Conservation (phyloP, 2,113 vertebrate species). For the Echinops telfairi region DNA sequence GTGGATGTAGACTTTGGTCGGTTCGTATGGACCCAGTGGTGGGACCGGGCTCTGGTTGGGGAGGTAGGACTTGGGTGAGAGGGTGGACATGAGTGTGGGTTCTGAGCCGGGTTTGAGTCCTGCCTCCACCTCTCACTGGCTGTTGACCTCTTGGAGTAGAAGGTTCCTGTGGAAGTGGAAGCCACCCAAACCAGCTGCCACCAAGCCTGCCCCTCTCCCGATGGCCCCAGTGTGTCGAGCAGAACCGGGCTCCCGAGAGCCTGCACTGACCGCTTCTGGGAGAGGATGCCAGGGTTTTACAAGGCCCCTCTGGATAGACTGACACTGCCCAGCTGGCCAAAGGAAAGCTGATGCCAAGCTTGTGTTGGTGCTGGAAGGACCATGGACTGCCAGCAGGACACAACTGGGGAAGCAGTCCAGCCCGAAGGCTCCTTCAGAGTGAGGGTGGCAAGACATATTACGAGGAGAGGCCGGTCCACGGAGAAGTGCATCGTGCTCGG, state of each 20-base stretch:
- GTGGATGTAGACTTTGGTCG: background rate
- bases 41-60: background rate
- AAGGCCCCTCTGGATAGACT: background rate
- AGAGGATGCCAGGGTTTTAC: background rate
- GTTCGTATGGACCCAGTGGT: background rate
- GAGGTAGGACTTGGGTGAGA: background rate
- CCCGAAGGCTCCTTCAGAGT: too few relatives aligned
- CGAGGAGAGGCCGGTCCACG: too few relatives aligned
- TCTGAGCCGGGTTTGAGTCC: background rate
- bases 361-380: too few relatives aligned
- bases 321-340: background rate
- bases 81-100: background rate
- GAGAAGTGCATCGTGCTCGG: too few relatives aligned
- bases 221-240: background rate
- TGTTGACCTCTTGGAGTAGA: background rate
- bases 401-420: too few relatives aligned
- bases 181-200: background rate
- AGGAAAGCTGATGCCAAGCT: too few relatives aligned
- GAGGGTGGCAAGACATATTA: too few relatives aligned
- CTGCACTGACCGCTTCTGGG: background rate
- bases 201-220: background rate
- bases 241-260: background rate
- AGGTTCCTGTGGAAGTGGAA: background rate
- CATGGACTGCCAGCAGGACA: too few relatives aligned
- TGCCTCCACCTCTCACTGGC: background rate